Conservation (phyloP, 2,113 vertebrate species). For the Calypte anna region DNA sequence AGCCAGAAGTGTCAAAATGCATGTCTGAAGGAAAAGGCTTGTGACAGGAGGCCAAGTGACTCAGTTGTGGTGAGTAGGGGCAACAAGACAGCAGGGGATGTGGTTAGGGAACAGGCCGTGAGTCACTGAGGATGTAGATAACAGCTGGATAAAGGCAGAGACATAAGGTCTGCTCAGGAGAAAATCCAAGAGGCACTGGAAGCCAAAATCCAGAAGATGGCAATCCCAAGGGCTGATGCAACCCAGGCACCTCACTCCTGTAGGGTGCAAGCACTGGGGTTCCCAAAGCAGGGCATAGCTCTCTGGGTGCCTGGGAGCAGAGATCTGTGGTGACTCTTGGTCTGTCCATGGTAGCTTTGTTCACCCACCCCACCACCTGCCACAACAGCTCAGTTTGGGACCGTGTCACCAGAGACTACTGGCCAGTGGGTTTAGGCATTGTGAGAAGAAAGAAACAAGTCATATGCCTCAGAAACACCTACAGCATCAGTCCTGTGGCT, state of each 20-base stretch:
- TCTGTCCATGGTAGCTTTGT: not conserved
- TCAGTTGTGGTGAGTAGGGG: conserved; percentile 39
- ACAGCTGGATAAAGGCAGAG: conserved; percentile 40
- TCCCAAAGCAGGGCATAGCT: not conserved
- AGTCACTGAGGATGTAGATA: conserved; percentile 48
- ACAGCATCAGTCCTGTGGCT: not conserved
- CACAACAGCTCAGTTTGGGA: not conserved
- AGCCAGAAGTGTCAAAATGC: not conserved
- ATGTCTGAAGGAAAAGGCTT: not conserved
- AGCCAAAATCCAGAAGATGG: not conserved
- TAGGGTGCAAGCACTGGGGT: not conserved
- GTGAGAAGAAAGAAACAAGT: not conserved
- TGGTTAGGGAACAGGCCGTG: conserved; percentile 26
- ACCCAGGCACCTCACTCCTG: not conserved
- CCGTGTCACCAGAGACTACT: not conserved
- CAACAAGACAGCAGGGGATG: conserved; percentile 17
- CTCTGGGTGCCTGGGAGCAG: not conserved
- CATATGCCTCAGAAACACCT: not conserved
- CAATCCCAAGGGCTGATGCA: not conserved
- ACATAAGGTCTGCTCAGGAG: not conserved
- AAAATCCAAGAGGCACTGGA: not conserved
- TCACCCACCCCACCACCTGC: not conserved
- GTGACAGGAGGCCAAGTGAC: conserved; percentile 31
- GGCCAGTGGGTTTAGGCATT: not conserved
- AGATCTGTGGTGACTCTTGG: not conserved